Percentiles rank a stretch among this genome's conserved stretches.
Evolutionary conservation across 2,113 vertebrate genomes (phyloP).

Genomic region (Corythaeola cristata): DNA sequence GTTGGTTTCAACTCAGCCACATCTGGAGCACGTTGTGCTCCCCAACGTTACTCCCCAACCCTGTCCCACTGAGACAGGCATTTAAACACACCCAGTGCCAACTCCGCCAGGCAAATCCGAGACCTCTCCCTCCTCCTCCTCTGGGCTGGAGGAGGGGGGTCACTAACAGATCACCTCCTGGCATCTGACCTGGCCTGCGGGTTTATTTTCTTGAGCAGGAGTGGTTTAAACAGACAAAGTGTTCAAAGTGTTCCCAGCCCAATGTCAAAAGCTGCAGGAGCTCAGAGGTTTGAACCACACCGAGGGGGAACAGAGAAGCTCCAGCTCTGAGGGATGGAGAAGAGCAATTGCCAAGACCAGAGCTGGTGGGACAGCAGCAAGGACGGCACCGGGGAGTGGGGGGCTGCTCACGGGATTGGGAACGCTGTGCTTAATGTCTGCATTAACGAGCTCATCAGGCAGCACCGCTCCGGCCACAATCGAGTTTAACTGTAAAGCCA

Average conservation of each 20-base stretch:
- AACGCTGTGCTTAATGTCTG: rapidly evolving
- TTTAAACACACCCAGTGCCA: background rate
- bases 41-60: background rate
- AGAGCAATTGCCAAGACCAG: background rate
- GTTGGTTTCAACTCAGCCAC: background rate
- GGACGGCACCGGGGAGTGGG: rapidly evolving
- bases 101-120: background rate
- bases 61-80: too few relatives aligned
- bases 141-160: background rate
- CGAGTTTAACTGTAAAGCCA: background rate
- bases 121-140: background rate
- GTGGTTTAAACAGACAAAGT: background rate
- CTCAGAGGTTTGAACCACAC: background rate
- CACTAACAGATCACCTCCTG: background rate
- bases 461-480: background rate
- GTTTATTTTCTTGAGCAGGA: background rate
- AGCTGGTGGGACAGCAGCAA: background rate
- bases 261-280: background rate
- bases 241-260: background rate
- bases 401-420: rapidly evolving
- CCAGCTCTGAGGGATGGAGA: background rate
- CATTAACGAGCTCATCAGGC: background rate
- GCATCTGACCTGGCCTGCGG: background rate
- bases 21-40: background rate
- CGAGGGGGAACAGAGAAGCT: background rate